These are phyloP conservation scores for Butorides virescens DNA, from an alignment of 2,113 vertebrate species.

Conservation along the genomic window DNA sequence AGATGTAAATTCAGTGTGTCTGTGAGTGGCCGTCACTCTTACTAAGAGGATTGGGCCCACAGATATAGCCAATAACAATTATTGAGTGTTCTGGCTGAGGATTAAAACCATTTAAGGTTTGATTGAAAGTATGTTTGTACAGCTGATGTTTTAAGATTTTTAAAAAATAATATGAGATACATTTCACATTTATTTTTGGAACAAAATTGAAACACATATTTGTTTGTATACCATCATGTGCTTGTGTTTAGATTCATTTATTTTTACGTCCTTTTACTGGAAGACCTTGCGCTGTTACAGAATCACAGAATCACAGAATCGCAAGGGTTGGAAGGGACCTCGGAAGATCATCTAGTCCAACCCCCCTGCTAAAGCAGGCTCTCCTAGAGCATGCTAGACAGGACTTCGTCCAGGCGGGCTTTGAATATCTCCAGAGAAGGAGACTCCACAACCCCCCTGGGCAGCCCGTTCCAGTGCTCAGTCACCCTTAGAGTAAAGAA, in stretches of 20 bases:
- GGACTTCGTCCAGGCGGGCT: too few species aligned
- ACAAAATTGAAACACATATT: background rate
- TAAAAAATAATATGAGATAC: background rate
- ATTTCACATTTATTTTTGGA: background rate
- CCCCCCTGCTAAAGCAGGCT: too few species aligned
- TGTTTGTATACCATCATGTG: background rate
- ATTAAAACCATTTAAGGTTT: background rate
- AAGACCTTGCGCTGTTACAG: background rate
- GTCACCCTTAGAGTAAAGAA: too few species aligned
- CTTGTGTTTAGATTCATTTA: background rate
- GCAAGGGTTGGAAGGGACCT: too few species aligned
- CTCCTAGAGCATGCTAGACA: too few species aligned
- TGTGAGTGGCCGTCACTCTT: background rate
- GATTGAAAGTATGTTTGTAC: background rate
- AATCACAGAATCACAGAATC: too few species aligned
- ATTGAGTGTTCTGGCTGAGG: background rate
- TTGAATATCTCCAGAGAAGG: too few species aligned
- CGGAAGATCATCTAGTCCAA: too few species aligned
- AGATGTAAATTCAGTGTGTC: background rate
- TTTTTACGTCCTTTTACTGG: background rate
- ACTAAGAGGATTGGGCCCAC: background rate
- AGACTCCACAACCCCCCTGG: too few species aligned
- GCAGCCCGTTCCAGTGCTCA: too few species aligned
- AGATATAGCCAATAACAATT: background rate
- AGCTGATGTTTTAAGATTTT: background rate